phyloP scores from a whole-genome alignment of 2,888 invertebrate species.

The Tuberolachnus salignus region DNA sequence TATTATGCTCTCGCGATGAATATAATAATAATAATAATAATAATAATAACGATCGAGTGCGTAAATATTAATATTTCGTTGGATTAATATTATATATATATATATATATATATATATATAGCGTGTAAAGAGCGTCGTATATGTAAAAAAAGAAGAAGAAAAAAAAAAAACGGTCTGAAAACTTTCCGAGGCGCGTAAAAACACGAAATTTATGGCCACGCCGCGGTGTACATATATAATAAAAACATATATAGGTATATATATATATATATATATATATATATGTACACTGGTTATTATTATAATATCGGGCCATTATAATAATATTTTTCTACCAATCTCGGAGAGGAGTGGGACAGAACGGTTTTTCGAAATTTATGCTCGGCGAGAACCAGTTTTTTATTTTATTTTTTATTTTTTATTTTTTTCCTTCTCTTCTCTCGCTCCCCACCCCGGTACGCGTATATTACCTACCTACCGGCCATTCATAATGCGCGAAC shows the following conservation, averaged over 20 bases:
- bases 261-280: too few species aligned
- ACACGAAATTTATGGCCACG: conserved; percentile 51
- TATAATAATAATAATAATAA: too few species aligned
- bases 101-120: neutral
- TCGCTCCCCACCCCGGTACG: neutral
- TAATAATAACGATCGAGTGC: conserved; percentile 15
- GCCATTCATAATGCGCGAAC: conserved; percentile 56
- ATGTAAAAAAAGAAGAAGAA: too few species aligned
- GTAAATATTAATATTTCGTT: neutral
- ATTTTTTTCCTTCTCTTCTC: neutral
- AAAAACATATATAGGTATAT: too few species aligned
- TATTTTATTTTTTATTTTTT: conserved; percentile 33
- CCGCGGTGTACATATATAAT: neutral
- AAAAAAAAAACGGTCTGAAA: conserved; percentile 38
- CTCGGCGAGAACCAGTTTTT: conserved; percentile 48
- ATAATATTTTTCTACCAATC: conserved; percentile 55
- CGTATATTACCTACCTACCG: neutral
- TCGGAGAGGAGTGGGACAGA: conserved; percentile 38
- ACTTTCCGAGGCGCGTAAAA: conserved; percentile 50
- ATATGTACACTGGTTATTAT: conserved; percentile 51
- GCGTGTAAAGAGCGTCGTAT: conserved; percentile 20
- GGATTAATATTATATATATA: neutral
- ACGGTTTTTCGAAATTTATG: conserved; percentile 53
- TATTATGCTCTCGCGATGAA: too few species aligned
- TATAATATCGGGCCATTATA: conserved; percentile 54